A percentile compares a stretch with the other conserved stretches of the same genome.
Evolutionary conservation across 1,140 invertebrate species (phyloP).

Genomic region (Lamellibrachia luymesi): DNA sequence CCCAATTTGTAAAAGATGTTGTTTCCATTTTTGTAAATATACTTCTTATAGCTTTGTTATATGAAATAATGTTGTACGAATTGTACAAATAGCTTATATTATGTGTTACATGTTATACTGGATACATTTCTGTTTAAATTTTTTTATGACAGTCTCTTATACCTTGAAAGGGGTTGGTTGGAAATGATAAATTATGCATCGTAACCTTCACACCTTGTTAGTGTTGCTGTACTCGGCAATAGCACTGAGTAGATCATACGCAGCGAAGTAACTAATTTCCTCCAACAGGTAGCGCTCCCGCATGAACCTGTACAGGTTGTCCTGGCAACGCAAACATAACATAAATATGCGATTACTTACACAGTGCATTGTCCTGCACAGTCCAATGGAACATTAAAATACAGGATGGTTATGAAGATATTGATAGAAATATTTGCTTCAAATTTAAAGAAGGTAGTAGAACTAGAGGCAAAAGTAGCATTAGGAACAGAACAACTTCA

Average conservation of each 20-base stretch:
- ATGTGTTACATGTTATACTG: too few relatives aligned
- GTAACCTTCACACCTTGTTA: constrained; percentile 38
- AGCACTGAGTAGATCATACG: constrained; percentile 51
- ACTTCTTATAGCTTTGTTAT: too few relatives aligned
- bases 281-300: constrained; percentile 45
- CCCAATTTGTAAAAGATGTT: too few relatives aligned
- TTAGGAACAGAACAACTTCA: too few relatives aligned
- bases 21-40: too few relatives aligned
- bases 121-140: background rate
- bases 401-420: too few relatives aligned
- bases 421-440: too few relatives aligned
- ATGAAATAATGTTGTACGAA: too few relatives aligned
- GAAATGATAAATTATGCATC: background rate
- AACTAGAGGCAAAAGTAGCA: too few relatives aligned
- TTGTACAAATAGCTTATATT: too few relatives aligned
- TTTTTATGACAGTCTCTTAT: background rate
- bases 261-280: constrained; percentile 45
- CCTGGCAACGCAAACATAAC: constrained; percentile 34
- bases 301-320: constrained; percentile 50
- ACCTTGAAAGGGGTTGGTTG: background rate
- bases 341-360: background rate
- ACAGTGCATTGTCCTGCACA: background rate
- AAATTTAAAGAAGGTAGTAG: too few relatives aligned
- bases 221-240: constrained; percentile 38
- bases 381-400: too few relatives aligned